Evolutionary conservation across 2,113 vertebrate genomes (phyloP).

Genomic region (Sigmodon hispidus): DNA sequence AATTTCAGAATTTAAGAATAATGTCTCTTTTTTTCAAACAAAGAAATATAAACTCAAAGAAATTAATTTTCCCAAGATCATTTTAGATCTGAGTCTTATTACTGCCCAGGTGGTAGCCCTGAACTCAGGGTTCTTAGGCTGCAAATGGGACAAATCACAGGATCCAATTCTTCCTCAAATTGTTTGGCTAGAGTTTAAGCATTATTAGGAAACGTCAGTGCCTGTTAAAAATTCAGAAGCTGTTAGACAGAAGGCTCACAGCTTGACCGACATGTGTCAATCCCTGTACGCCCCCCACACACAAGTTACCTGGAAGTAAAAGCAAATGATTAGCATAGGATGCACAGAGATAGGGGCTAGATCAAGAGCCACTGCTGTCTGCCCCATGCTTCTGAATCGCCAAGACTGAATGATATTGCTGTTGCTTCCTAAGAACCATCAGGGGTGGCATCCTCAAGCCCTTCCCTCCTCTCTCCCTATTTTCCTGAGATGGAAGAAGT

Average conservation of each 20-base stretch:
- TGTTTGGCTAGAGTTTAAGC: not conserved
- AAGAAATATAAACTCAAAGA: not conserved
- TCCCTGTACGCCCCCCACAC: not conserved
- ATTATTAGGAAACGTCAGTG: not conserved
- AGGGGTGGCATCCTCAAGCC: not conserved
- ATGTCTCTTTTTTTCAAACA: not conserved
- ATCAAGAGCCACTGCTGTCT: not conserved
- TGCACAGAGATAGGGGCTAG: not conserved
- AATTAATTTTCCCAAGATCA: not conserved
- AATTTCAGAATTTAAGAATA: not conserved
- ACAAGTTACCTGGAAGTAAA: not conserved
- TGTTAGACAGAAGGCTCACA: not conserved
- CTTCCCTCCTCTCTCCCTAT: not conserved
- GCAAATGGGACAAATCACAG: not conserved
- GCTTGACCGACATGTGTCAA: not conserved
- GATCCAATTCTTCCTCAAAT: not conserved
- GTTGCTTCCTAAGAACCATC: not conserved
- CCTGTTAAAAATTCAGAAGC: not conserved
- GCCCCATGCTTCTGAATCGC: not conserved
- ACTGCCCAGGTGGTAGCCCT: not conserved
- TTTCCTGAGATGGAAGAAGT: not conserved
- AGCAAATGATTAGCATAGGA: not conserved
- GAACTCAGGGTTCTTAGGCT: not conserved
- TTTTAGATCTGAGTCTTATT: not conserved
- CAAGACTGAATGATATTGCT: not conserved